Percentiles rank a stretch among this genome's conserved stretches.
These are phyloP conservation scores for Cyrtonyx montezumae DNA, from an alignment of 2,113 vertebrate species.

Conservation along the genomic window DNA sequence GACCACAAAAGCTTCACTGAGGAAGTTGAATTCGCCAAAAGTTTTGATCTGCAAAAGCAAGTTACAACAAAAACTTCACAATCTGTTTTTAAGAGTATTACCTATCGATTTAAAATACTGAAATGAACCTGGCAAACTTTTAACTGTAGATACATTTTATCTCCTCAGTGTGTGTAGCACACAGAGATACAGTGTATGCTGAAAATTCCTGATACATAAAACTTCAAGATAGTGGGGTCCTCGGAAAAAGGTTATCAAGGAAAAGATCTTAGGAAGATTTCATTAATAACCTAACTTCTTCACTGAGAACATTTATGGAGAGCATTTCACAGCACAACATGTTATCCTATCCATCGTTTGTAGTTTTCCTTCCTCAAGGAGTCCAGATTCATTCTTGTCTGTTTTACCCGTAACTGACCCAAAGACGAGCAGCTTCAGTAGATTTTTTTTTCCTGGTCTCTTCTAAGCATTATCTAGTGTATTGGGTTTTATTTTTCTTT, in stretches of 20 bases:
- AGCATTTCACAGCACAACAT: neutral
- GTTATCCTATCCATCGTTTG: neutral
- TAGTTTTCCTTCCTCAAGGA: neutral
- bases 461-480: neutral
- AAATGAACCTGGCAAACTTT: neutral
- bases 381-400: neutral
- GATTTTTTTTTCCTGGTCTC: neutral
- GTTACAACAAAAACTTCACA: neutral
- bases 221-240: neutral
- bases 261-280: neutral
- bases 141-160: rapidly evolving
- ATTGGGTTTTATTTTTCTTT: neutral
- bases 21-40: neutral
- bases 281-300: neutral
- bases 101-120: neutral
- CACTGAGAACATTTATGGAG: rapidly evolving
- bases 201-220: neutral
- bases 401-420: neutral
- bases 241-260: neutral
- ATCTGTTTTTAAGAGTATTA: neutral
- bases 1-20: neutral
- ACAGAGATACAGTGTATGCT: neutral
- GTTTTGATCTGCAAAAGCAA: neutral
- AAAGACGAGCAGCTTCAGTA: neutral
- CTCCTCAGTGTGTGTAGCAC: neutral